Base-by-base conservation (phyloP, 2,888 invertebrate genomes). In the Sarcophaga subvicina region DNA sequence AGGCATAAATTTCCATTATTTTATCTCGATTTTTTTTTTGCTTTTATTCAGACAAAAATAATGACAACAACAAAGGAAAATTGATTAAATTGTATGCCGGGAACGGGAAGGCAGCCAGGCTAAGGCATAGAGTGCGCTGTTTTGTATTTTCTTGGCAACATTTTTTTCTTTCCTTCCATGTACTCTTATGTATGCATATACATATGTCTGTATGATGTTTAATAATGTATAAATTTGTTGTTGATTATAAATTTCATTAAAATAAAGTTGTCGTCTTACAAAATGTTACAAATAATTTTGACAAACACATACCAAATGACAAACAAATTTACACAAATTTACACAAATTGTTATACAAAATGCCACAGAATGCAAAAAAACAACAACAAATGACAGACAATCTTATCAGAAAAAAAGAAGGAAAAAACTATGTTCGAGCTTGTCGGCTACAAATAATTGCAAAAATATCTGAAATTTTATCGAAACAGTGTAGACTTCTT, bases 261-360 rank as follows among this genome's bases (percentile, higher is more conserved):
- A 82, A 84, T 87, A 79, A 84, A 84, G 84, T 87, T 87, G 87
- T 87, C 84, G 75, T 69, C 66, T 71, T 82, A 79, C 71, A 71
- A 80, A 85, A 54, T 77, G 76, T 54, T 69, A 63, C 66, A 54
- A 54, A 54, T 54, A 54, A 17, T 54, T 37, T 37, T 72, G 59
- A 63, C 45, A 71, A 70, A 70, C 59, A 45, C 11, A 67, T 3
- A 49, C 12, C 14, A 49, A 37, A 37, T 37, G 37, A 6, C 6
- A 37, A 37, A 37, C 37, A 37, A 37, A 37, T 37, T 37, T 37
- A 37, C 37, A 25, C 25, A 27, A 27, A 27, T 27, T 27, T 37
- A 37, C 37, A 37, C 37, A 37, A 37, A 37, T 37, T 37, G 37
- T 37, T 37, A 37, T 37, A 37, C 37, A 37, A 37, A 37, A 37